These are phyloP conservation scores for Salvator merianae DNA, from an alignment of 2,113 vertebrate genomes.

Conservation along the genomic window DNA sequence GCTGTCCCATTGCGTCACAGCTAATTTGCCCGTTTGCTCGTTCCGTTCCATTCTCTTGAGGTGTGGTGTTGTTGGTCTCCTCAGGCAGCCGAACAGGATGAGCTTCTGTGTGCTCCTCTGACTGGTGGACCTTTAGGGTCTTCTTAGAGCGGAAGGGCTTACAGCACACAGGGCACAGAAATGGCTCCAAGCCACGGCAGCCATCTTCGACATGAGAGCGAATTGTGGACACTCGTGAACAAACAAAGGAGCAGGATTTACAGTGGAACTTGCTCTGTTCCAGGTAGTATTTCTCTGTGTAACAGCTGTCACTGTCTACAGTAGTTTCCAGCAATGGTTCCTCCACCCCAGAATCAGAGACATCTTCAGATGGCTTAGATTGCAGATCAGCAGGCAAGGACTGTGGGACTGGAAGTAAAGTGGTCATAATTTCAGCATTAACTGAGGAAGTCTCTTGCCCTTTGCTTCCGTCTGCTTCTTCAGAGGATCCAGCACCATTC, in stretches of 20 bases:
- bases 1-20: fast-evolving
- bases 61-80: fast-evolving
- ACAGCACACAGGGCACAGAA: slow-evolving; percentile 64
- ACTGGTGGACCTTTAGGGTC: slow-evolving; percentile 56
- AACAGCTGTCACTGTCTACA: not conserved
- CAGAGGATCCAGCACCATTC: not conserved
- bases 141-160: slow-evolving; percentile 51
- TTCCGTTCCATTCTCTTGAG: not conserved
- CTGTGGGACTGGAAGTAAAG: slow-evolving; percentile 3
- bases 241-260: slow-evolving; percentile 81
- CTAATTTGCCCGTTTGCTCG: not conserved
- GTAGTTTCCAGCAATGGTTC: slow-evolving; percentile 10
- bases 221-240: slow-evolving; percentile 80
- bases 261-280: slow-evolving; percentile 84
- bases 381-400: not conserved
- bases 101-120: not conserved
- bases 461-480: not conserved
- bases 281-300: slow-evolving; percentile 64
- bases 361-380: not conserved
- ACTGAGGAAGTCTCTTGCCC: not conserved
- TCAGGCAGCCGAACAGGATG: not conserved
- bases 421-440: not conserved
- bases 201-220: slow-evolving; percentile 78
- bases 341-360: not conserved
- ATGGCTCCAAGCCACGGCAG: slow-evolving; percentile 62